Percentiles rank a stretch among this genome's conserved stretches.
These are phyloP conservation scores for Nothoprocta perdicaria DNA, from an alignment of 2,113 vertebrate species.

Conservation along the genomic window DNA sequence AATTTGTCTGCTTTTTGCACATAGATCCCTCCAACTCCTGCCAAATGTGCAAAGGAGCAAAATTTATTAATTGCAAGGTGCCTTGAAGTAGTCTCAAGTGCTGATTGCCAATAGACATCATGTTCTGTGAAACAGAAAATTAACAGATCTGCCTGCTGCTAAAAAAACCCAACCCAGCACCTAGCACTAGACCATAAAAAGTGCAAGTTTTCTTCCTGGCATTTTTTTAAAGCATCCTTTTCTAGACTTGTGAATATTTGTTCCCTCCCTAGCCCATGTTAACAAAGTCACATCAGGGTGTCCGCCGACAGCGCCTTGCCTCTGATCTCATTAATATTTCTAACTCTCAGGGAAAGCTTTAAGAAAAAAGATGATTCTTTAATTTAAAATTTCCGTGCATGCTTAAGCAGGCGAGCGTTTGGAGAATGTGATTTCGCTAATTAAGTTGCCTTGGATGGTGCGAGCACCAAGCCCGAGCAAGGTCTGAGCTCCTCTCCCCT, in stretches of 20 bases:
- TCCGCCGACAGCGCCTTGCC: not conserved
- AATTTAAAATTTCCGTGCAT: not conserved
- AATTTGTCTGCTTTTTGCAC: not conserved
- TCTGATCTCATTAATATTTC: not conserved
- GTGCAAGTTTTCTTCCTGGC: rapidly evolving
- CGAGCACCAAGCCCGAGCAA: not conserved
- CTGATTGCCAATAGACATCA: not conserved
- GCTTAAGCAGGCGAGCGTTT: not conserved
- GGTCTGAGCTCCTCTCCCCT: not conserved
- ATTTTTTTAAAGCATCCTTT: not conserved
- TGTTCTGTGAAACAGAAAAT: not conserved
- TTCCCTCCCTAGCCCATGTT: not conserved
- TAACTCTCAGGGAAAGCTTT: not conserved
- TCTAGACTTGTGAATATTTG: not conserved
- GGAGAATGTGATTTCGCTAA: not conserved
- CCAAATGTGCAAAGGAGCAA: not conserved
- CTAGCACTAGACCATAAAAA: not conserved
- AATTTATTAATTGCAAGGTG: not conserved
- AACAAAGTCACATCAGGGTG: not conserved
- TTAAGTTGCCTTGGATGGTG: not conserved
- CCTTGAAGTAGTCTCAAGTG: not conserved
- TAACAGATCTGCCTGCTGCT: not conserved
- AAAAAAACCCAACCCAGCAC: not conserved
- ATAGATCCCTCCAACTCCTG: not conserved
- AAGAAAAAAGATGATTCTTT: not conserved